These are phyloP conservation scores for Fringilla coelebs DNA, from an alignment of 2,797 vertebrate genomes.

Conservation along the genomic window DNA sequence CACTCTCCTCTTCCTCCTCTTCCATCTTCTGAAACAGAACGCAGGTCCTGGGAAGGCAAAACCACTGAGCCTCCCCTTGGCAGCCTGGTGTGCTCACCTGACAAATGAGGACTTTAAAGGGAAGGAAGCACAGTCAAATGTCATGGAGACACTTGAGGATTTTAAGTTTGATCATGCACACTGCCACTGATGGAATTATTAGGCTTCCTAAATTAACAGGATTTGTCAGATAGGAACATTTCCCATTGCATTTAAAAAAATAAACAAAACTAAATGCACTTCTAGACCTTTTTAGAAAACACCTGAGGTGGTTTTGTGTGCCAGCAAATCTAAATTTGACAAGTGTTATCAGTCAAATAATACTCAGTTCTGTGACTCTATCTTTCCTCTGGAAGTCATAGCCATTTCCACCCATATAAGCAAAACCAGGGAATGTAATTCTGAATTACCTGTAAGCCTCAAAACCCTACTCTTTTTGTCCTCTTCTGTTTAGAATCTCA, in stretches of 20 bases:
- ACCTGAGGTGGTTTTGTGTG: not conserved
- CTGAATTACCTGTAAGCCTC: not conserved
- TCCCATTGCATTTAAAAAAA: not conserved
- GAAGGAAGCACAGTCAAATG: not conserved
- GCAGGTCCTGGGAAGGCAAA: not conserved
- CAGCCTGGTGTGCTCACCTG: not conserved
- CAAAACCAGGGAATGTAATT: not conserved
- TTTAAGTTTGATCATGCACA: not conserved
- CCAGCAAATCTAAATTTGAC: not conserved
- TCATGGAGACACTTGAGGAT: not conserved
- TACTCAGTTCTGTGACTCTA: rapidly evolving
- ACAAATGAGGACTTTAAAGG: not conserved
- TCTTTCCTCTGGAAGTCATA: not conserved
- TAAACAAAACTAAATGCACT: not conserved
- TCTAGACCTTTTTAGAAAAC: not conserved
- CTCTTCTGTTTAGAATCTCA: not conserved
- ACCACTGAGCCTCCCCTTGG: not conserved
- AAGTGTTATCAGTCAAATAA: not conserved
- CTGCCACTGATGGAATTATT: not conserved
- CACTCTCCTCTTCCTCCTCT: not conserved
- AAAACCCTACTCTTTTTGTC: not conserved
- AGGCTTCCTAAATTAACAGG: not conserved
- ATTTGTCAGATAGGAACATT: not conserved
- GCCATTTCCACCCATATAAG: not conserved
- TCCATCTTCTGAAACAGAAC: not conserved